Percentiles rank a stretch among this genome's conserved stretches.
Evolutionary conservation across 2,888 invertebrate genomes (phyloP).

Genomic region (Drosophila algonquin): DNA sequence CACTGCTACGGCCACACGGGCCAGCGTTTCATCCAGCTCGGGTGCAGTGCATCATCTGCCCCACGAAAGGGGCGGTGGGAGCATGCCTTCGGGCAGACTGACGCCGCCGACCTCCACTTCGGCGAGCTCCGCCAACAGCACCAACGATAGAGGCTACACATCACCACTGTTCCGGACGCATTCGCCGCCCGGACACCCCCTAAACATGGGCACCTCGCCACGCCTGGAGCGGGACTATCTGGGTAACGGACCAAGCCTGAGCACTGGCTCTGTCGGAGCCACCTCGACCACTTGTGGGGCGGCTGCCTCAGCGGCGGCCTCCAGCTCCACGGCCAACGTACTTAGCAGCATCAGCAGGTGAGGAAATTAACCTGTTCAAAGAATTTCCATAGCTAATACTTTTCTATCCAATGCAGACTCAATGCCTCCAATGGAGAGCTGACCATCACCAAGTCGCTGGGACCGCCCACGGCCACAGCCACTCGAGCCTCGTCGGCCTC

Average conservation of each 20-base stretch:
- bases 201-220: slow-evolving; percentile 73
- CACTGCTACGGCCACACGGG: slow-evolving; percentile 67
- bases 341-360: slow-evolving; percentile 89
- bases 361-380: slow-evolving; percentile 47
- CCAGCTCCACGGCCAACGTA: slow-evolving; percentile 82
- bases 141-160: slow-evolving; percentile 80
- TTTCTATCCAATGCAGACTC: slow-evolving; percentile 85
- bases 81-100: slow-evolving; percentile 44
- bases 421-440: slow-evolving; percentile 92
- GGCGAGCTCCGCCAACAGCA: slow-evolving; percentile 44
- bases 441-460: slow-evolving; percentile 91
- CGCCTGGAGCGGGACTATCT: slow-evolving; percentile 78
- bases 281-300: slow-evolving; percentile 56
- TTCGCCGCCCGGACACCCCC: slow-evolving; percentile 64
- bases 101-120: slow-evolving; percentile 59
- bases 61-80: slow-evolving; percentile 40
- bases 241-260: slow-evolving; percentile 75
- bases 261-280: slow-evolving; percentile 34
- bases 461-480: slow-evolving; percentile 83
- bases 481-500: slow-evolving; percentile 75
- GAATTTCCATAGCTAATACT: background rate
- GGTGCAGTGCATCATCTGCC: slow-evolving; percentile 45
- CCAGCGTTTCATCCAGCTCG: slow-evolving; percentile 37
- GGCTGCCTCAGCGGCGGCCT: slow-evolving; percentile 51
- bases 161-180: slow-evolving; percentile 75